Evolutionary conservation across 2,113 vertebrate species (phyloP).

Genomic region (Myocastor coypus): DNA sequence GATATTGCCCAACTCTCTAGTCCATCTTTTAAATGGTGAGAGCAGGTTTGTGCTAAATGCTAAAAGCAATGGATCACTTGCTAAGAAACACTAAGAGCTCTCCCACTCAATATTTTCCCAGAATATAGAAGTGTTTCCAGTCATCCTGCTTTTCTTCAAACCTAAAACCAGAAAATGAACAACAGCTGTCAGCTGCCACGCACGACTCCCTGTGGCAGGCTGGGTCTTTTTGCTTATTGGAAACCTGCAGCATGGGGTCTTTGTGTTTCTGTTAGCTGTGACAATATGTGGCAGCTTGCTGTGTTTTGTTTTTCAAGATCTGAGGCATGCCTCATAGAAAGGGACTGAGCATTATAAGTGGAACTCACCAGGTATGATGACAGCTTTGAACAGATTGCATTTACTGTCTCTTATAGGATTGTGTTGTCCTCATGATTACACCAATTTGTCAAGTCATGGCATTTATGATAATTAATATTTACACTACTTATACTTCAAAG

Average conservation of each 20-base stretch:
- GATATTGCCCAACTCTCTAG: constrained; percentile 74
- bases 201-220: constrained; percentile 84
- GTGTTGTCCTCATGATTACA: background rate
- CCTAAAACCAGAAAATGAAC: constrained; percentile 87
- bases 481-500: background rate
- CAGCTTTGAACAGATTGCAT: background rate
- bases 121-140: constrained; percentile 86
- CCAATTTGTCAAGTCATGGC: background rate
- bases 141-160: constrained; percentile 86
- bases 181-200: constrained; percentile 87
- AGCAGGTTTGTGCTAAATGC: constrained; percentile 79
- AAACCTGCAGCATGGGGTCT: constrained; percentile 84
- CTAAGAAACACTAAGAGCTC: constrained; percentile 81
- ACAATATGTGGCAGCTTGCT: constrained; percentile 85
- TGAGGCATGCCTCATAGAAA: constrained; percentile 82
- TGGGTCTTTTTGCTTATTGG: constrained; percentile 84
- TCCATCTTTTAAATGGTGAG: constrained; percentile 83
- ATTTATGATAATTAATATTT: background rate
- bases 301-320: constrained; percentile 75
- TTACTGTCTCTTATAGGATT: background rate
- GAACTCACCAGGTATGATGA: constrained; percentile 49
- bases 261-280: constrained; percentile 86
- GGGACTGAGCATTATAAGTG: constrained; percentile 82
- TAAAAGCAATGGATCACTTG: constrained; percentile 81
- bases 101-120: constrained; percentile 86